Percentiles rank a stretch among this genome's conserved stretches.
Evolutionary conservation across 2,113 vertebrate species (phyloP).

Genomic region (Osmerus mordax): DNA sequence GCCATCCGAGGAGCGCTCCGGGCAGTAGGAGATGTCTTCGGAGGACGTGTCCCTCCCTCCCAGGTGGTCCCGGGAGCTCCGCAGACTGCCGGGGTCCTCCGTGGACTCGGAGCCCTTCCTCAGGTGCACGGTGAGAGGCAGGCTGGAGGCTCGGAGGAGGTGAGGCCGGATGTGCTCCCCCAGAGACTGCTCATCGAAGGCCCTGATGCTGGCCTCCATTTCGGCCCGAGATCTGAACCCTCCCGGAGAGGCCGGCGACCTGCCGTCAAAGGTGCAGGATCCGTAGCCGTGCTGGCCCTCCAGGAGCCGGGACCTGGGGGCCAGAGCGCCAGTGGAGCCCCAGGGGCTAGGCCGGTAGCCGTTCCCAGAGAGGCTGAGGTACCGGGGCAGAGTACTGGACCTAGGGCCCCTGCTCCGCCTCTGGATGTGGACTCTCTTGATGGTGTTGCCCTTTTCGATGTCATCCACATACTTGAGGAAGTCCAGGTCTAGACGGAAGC

Average conservation of each 20-base stretch:
- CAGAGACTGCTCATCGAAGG: conserved; percentile 66
- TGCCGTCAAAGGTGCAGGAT: conserved; percentile 35
- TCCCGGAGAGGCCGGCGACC: conserved; percentile 27
- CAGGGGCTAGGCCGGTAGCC: conserved; percentile 71
- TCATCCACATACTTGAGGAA: conserved; percentile 98
- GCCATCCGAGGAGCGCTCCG: conserved; percentile 31
- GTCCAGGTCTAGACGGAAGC: conserved; percentile 91
- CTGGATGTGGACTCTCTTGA: conserved; percentile 87
- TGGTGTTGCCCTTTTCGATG: conserved; percentile 96
- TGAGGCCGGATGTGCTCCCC: conserved; percentile 77
- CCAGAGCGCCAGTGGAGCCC: conserved; percentile 71
- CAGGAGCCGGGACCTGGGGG: conserved; percentile 60
- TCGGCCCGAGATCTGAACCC: conserved; percentile 55
- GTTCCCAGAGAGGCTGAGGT: conserved; percentile 83
- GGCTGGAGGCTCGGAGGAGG: conserved; percentile 86
- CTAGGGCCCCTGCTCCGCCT: conserved; percentile 81
- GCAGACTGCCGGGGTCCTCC: conserved; percentile 56
- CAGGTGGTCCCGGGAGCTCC: conserved; percentile 48
- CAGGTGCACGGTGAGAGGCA: conserved; percentile 79
- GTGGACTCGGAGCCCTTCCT: conserved; percentile 61
- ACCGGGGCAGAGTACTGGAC: conserved; percentile 85
- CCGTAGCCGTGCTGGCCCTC: conserved; percentile 62
- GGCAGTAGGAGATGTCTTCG: conserved; percentile 50
- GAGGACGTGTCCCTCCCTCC: conserved; percentile 44
- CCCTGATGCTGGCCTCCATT: conserved; percentile 64